Evolutionary conservation across 1,140 invertebrate genomes (phyloP).

Genomic region (Papilio machaon): DNA sequence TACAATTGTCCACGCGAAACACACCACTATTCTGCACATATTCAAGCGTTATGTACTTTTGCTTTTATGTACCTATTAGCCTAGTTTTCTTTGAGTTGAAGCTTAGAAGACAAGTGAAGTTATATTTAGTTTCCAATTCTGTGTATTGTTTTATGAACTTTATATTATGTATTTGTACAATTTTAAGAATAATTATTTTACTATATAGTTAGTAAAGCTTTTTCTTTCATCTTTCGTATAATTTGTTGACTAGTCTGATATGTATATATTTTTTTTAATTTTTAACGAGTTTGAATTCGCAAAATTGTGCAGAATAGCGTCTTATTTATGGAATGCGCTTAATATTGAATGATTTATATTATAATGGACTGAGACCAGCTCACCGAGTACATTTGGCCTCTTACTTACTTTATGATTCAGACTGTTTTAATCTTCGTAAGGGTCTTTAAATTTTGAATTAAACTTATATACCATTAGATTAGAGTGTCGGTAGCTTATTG

Average conservation of each 20-base stretch:
- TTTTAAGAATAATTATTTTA: too few relatives aligned
- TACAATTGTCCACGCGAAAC: slow-evolving; percentile 52
- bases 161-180: too few relatives aligned
- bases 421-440: slow-evolving; percentile 31
- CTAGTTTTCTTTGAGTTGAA: too few relatives aligned
- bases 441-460: background rate
- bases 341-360: slow-evolving; percentile 58
- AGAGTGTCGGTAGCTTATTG: too few relatives aligned
- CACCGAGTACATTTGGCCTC: slow-evolving; percentile 3
- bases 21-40: slow-evolving; percentile 45
- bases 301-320: slow-evolving; percentile 42
- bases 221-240: background rate
- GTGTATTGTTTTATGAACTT: too few relatives aligned
- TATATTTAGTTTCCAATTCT: too few relatives aligned
- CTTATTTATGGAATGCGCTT: slow-evolving; percentile 40
- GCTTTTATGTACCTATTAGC: background rate
- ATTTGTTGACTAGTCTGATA: background rate
- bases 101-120: too few relatives aligned
- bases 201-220: too few relatives aligned
- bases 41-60: too few relatives aligned
- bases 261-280: background rate
- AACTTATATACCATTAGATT: too few relatives aligned
- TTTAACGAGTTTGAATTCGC: background rate
- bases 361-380: slow-evolving; percentile 42
- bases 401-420: background rate